Percentiles rank a stretch among this genome's conserved stretches.
phyloP scores from a whole-genome alignment of 1,140 invertebrate species.

The Calliopsis andreniformis region DNA sequence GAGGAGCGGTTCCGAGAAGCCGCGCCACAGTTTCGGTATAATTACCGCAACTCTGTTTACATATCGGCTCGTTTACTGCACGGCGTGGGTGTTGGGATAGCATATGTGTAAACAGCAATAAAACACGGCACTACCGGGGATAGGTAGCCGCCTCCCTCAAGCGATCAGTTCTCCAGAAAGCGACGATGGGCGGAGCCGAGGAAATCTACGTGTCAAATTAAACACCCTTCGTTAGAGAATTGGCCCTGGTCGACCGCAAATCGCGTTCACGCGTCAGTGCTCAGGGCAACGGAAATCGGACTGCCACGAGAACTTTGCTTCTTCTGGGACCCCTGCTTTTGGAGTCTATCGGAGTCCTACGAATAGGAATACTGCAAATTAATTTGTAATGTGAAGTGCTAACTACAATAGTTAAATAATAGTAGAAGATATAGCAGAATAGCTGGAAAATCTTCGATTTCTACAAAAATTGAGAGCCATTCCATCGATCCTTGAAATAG shows the following conservation, averaged over 20 bases:
- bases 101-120: conserved; percentile 76
- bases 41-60: conserved; percentile 72
- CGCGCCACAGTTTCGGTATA: conserved; percentile 62
- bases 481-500: too few relatives aligned
- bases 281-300: neutral
- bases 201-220: conserved; percentile 61
- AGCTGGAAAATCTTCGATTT: too few relatives aligned
- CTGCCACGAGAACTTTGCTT: neutral
- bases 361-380: too few relatives aligned
- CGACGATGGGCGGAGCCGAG: conserved; percentile 61
- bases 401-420: too few relatives aligned
- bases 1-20: conserved; percentile 64
- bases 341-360: too few relatives aligned
- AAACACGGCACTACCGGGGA: conserved; percentile 67
- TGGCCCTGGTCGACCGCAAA: conserved; percentile 14
- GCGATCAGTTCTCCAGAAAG: conserved; percentile 43
- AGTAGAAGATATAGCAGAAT: too few relatives aligned
- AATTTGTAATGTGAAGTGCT: neutral
- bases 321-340: too few relatives aligned
- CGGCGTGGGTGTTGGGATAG: conserved; percentile 70
- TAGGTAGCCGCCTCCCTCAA: conserved; percentile 64
- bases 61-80: conserved; percentile 68
- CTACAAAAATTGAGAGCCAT: too few relatives aligned
- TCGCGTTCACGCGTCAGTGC: conserved; percentile 17
- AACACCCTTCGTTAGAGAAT: conserved; percentile 66